Percentiles rank a stretch among this genome's conserved stretches.
phyloP scores from a whole-genome alignment of 2,888 invertebrate genomes.

The Stenurella melanura region DNA sequence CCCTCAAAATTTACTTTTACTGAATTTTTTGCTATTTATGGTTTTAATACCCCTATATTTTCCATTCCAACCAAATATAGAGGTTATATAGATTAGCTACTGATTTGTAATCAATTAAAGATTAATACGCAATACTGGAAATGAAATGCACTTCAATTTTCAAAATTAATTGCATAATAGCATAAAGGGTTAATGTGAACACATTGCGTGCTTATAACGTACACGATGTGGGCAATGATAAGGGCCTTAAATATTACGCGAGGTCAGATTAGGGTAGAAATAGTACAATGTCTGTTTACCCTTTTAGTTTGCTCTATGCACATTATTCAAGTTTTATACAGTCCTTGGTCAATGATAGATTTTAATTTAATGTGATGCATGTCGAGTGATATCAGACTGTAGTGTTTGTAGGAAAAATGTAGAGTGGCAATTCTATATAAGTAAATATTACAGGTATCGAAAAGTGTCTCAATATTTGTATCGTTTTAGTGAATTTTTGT shows the following conservation, averaged over 20 bases:
- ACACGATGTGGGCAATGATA: slow-evolving; percentile 59
- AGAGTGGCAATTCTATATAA: no score
- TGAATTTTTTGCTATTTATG: slow-evolving; percentile 36
- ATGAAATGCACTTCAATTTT: slow-evolving; percentile 60
- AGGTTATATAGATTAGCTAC: slow-evolving; percentile 50
- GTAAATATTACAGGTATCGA: no score
- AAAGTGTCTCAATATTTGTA: no score
- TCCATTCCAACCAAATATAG: slow-evolving; percentile 10
- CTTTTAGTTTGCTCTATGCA: slow-evolving; percentile 19
- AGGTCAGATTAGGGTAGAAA: slow-evolving; percentile 63
- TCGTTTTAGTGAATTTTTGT: no score
- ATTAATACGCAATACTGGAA: slow-evolving; percentile 57
- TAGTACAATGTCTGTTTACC: slow-evolving; percentile 48
- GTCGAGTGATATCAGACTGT: not conserved
- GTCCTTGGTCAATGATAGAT: slow-evolving; percentile 15
- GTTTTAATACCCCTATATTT: slow-evolving; percentile 28
- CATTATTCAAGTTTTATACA: slow-evolving; percentile 6
- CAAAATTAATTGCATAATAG: slow-evolving; percentile 60
- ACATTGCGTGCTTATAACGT: slow-evolving; percentile 56
- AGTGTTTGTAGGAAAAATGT: not conserved
- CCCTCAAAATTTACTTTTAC: slow-evolving; percentile 35
- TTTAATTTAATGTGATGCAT: slow-evolving; percentile 15
- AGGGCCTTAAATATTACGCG: slow-evolving; percentile 63
- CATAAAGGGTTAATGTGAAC: slow-evolving; percentile 60
- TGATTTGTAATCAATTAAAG: slow-evolving; percentile 56